Evolutionary conservation across 2,888 invertebrate genomes (phyloP), one percentile per base, ranked within the genome.

Genomic region (Tridacna crocea): DNA sequence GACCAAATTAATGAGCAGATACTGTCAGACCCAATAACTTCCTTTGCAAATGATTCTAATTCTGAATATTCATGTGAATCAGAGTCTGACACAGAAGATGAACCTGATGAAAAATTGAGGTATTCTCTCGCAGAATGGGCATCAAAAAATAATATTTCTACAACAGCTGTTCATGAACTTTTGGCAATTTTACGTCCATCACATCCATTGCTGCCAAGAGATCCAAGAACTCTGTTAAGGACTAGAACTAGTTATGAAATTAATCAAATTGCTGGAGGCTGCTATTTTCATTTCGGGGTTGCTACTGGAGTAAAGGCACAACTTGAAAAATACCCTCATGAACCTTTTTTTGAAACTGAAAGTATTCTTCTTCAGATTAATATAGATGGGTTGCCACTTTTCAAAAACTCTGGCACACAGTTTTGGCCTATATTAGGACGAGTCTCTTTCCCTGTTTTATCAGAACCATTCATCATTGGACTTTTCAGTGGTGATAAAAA

Each of bases 341-440:
- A 2, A 17, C 4, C 19, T 2, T 36, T 68, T 36, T 2, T 2
- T 51, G 19, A 51, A 17, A 1, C 22, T 24, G 24, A 72, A 22
- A 48, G 13, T 12, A 22, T 63, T 46, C 46, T n/a, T 17, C 22
- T 65, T 15, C 76, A 76, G 58, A 17, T 76, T 12, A 76, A 76
- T 26, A 76, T 76, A 46, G 68, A 79, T 79, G 61, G 79, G 27
- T 13, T 79, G 8, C 68, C 79, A 12, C 51, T 79, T 17, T 79
- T 79, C 51, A 79, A 79, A 58, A 75, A 61, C 22, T 75, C 79
- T 13, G 60, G 26, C n/a, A 55, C 68, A 4, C 77, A 77, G 72
- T 58, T 77, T 24, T 77, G 77, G 77, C 77, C 72, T 0, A 82
- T 79, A 75, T 36, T 82, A 36, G 78, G 58, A n/a, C 72, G 75